Evolutionary conservation across 2,888 invertebrate genomes (phyloP), one percentile per base, ranked within the genome.

Genomic region (Eupeodes luniger): DNA sequence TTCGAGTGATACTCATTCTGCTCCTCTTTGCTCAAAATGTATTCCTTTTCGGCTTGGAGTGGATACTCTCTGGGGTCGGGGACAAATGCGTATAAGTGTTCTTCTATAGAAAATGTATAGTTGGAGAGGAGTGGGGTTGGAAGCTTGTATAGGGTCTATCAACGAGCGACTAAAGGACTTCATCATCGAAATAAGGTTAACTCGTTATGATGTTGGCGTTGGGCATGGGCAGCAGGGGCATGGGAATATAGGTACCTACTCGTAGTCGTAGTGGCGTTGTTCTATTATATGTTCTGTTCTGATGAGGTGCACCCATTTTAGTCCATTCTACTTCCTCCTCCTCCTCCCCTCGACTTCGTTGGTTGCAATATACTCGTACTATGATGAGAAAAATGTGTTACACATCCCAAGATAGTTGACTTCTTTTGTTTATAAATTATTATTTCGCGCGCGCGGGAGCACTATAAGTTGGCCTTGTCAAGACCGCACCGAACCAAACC

Each of bases 321-420:
- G 69, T 72, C 62, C 74, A 55, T 69, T 72, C 67, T 51, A 44
- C 10, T 55, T 55, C 2, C 10, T 44, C 7, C 10, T 44, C 14
- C 12, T 49, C 9, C 9, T 27, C 5, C 51, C 51, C 69, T 27
- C 27, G 2, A 0, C 27, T 1, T 27, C 19, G 19, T 27, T 27
- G 6, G 36, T 66, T 66, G 6, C 27, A n/a, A 49, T 64, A 49
- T 51, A 57, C 40, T 1, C 9, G 40, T 40, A 7, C 9, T 61
- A 81, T 51, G 14, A 14, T 5, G 49, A 49, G 44, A 36, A 88
- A 84, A 88, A 84, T 84, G 77, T 87, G 87, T 87, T 77, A 85
- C 88, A 88, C 88, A 81, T 88, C 88, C 88, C 85, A 75, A 81
- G 88, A 85, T 81, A 88, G 78, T 88, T 77, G 62, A 87, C 77